phyloP scores from a whole-genome alignment of 2,888 invertebrate genomes.

The Callimorpha dominula region DNA sequence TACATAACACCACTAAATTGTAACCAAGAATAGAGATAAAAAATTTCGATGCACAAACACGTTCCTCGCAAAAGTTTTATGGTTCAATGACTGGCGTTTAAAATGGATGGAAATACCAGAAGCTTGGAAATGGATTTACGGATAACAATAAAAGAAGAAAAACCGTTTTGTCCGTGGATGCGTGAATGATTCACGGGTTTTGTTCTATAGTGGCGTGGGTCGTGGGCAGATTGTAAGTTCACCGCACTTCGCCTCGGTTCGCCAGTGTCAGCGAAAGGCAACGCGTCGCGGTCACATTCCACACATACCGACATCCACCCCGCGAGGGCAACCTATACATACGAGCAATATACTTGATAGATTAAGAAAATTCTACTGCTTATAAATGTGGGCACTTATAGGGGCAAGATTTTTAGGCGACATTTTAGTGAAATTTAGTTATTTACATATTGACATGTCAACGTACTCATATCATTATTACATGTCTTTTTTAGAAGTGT shows the following conservation, averaged over 20 bases:
- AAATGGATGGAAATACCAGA: slow-evolving; percentile 32
- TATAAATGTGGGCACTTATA: not conserved
- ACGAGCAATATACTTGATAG: not conserved
- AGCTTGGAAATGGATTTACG: slow-evolving; percentile 26
- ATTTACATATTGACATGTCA: too few relatives aligned
- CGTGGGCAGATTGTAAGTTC: slow-evolving; percentile 29
- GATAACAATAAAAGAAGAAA: slow-evolving; percentile 45
- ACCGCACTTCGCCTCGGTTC: slow-evolving; percentile 23
- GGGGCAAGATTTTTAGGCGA: too few relatives aligned
- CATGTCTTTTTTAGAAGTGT: too few relatives aligned
- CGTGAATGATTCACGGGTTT: slow-evolving; percentile 66
- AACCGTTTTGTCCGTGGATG: slow-evolving; percentile 44
- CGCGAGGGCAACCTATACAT: slow-evolving; percentile 30
- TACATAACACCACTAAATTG: not conserved
- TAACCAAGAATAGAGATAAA: not conserved
- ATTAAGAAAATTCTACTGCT: not conserved
- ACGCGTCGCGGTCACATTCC: slow-evolving; percentile 72
- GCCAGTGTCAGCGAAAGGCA: slow-evolving; percentile 45
- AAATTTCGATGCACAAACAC: slow-evolving; percentile 20
- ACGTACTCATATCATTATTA: too few relatives aligned
- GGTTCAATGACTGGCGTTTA: slow-evolving; percentile 35
- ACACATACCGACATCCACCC: slow-evolving; percentile 46
- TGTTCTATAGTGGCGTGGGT: slow-evolving; percentile 47
- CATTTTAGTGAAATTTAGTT: too few relatives aligned
- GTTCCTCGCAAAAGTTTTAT: slow-evolving; percentile 26